Evolutionary conservation across 2,888 invertebrate species (phyloP).

Genomic region (Cryptophagus acutangulus): DNA sequence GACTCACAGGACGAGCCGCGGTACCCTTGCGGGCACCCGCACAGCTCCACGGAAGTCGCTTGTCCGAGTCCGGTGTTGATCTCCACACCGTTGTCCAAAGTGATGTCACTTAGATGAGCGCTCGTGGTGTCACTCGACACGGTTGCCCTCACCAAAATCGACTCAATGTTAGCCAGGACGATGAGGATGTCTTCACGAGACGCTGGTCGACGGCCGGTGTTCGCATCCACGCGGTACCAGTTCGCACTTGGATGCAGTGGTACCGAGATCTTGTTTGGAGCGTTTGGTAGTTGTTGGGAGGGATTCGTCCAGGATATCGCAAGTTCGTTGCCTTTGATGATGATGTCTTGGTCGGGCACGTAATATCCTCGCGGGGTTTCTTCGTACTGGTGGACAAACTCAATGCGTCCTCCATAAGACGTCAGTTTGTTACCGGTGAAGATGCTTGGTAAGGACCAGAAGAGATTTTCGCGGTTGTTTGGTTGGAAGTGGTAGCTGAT

Average conservation of each 20-base stretch:
- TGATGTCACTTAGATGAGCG: slow-evolving; percentile 73
- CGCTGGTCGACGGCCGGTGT: slow-evolving; percentile 54
- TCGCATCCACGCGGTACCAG: slow-evolving; percentile 59
- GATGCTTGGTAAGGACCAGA: slow-evolving; percentile 69
- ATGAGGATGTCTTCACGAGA: slow-evolving; percentile 79
- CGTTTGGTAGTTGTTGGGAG: slow-evolving; percentile 52
- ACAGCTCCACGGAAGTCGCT: slow-evolving; percentile 79
- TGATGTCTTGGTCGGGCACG: slow-evolving; percentile 71
- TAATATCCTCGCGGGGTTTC: slow-evolving; percentile 49
- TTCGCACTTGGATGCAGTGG: slow-evolving; percentile 57
- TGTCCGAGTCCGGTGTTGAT: slow-evolving; percentile 54
- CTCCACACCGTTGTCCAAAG: slow-evolving; percentile 77
- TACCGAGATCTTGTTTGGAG: slow-evolving; percentile 58
- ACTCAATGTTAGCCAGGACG: slow-evolving; percentile 76
- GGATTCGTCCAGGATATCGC: slow-evolving; percentile 74
- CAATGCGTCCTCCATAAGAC: slow-evolving; percentile 82
- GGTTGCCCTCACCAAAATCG: slow-evolving; percentile 79
- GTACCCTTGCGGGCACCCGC: slow-evolving; percentile 54
- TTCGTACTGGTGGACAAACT: slow-evolving; percentile 68
- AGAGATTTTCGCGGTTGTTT: slow-evolving; percentile 52
- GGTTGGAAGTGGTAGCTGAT: slow-evolving; percentile 56
- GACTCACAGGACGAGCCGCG: slow-evolving; percentile 79
- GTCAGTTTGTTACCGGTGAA: slow-evolving; percentile 72
- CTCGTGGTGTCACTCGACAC: slow-evolving; percentile 60
- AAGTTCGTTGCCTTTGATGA: slow-evolving; percentile 73